Percentiles rank a stretch among this genome's conserved stretches.
Evolutionary conservation across 2,888 invertebrate genomes (phyloP).

Genomic region (Aleiodes leptofemur): DNA sequence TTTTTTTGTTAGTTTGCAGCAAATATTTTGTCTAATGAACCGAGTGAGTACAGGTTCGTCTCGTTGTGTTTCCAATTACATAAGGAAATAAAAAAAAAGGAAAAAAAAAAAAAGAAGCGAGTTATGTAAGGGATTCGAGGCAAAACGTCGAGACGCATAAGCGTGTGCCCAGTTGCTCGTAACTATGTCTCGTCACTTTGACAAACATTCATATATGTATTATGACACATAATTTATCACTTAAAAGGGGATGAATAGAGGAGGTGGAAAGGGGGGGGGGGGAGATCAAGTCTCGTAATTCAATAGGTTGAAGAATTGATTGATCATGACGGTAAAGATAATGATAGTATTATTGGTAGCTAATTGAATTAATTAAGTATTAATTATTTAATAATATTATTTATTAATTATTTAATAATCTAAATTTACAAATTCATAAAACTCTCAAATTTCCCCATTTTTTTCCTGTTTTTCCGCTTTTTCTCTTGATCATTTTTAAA

Average conservation of each 20-base stretch:
- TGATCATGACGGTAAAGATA: not conserved
- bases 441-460: not conserved
- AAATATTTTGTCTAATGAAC: conserved; percentile 42
- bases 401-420: no score
- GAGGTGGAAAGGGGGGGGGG: no score
- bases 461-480: no score
- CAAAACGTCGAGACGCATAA: conserved; percentile 68
- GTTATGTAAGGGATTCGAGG: conserved; percentile 70
- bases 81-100: no score
- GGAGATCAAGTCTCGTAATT: not conserved
- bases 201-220: conserved; percentile 52
- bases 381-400: no score
- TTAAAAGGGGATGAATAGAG: not conserved
- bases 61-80: conserved; percentile 67
- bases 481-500: not conserved
- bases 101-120: conserved; percentile 66
- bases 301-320: not conserved
- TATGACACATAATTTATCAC: conserved; percentile 7
- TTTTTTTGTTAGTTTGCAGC: not conserved
- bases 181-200: conserved; percentile 54
- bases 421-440: no score
- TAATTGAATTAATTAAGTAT: conserved; percentile 1
- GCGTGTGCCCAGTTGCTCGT: conserved; percentile 57
- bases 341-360: not conserved
- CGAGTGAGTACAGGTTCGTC: conserved; percentile 37